Evolutionary conservation across 2,113 vertebrate species (phyloP).

Genomic region (Ictalurus furcatus): DNA sequence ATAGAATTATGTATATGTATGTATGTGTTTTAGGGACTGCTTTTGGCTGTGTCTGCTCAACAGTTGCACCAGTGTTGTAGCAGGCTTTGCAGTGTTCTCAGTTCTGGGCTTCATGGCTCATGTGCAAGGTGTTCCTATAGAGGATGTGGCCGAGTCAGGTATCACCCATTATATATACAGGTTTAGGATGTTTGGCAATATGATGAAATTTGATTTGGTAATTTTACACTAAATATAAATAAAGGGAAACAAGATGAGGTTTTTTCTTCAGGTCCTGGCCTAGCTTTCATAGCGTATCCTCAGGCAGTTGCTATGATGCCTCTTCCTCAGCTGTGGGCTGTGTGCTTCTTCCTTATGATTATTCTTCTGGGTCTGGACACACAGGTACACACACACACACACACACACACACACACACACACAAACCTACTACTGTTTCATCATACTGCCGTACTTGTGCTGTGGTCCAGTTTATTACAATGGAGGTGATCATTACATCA

Average conservation of each 20-base stretch:
- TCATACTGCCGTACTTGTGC: not conserved
- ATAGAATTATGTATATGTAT: conserved; percentile 3
- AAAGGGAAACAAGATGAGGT: too few species aligned
- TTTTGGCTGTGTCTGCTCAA: conserved; percentile 73
- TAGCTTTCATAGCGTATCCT: conserved; percentile 75
- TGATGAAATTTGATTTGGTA: too few species aligned
- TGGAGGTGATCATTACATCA: conserved; percentile 71
- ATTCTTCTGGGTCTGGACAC: conserved; percentile 74
- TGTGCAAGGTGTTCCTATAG: conserved; percentile 68
- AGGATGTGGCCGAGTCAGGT: conserved; percentile 75
- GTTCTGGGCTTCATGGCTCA: conserved; percentile 79
- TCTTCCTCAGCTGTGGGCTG: conserved; percentile 74
- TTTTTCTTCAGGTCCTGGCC: conserved; percentile 67
- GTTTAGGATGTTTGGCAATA: too few species aligned
- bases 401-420: not conserved
- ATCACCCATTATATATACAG: conserved; percentile 15
- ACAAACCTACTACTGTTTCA: not conserved
- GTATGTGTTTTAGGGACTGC: conserved; percentile 64
- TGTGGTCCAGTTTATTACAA: conserved; percentile 63
- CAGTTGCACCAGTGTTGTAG: conserved; percentile 72
- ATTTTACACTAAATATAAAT: too few species aligned
- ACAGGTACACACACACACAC: conserved; percentile 57
- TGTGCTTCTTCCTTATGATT: conserved; percentile 75
- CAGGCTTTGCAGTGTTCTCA: conserved; percentile 77
- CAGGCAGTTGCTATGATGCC: conserved; percentile 77